These are phyloP conservation scores for Sarcophaga carnaria DNA, from an alignment of 2,888 invertebrate species.

Conservation along the genomic window DNA sequence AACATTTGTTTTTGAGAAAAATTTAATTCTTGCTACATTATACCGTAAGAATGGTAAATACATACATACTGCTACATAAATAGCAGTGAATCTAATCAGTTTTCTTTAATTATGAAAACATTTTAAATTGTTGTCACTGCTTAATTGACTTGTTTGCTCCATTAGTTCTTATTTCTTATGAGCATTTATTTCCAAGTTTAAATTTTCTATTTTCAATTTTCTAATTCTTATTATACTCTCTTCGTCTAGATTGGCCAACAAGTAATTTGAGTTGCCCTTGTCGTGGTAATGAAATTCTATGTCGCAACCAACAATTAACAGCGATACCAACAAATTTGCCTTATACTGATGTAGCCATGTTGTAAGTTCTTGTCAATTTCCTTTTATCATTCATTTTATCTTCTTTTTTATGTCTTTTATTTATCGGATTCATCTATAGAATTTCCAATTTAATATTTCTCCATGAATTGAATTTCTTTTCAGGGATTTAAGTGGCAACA, in stretches of 20 bases:
- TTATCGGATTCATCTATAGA: background rate
- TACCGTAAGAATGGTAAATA: too few species aligned
- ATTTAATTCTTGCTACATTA: background rate
- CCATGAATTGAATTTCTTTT: slow-evolving; percentile 58
- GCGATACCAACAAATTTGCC: slow-evolving; percentile 80
- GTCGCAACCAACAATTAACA: slow-evolving; percentile 80
- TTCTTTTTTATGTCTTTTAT: background rate
- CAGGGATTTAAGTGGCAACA: slow-evolving; percentile 83
- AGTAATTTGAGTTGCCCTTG: slow-evolving; percentile 81
- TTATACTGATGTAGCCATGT: slow-evolving; percentile 77
- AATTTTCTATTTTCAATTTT: background rate
- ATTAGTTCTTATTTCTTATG: background rate
- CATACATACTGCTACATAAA: too few species aligned
- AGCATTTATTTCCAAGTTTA: background rate
- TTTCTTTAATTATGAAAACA: too few species aligned
- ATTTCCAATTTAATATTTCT: background rate
- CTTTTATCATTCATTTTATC: background rate
- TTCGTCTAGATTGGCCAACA: slow-evolving; percentile 53
- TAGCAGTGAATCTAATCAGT: too few species aligned
- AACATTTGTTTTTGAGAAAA: background rate
- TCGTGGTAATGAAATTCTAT: slow-evolving; percentile 81
- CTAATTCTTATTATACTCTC: background rate
- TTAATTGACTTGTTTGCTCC: background rate
- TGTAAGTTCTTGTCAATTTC: slow-evolving; percentile 78
- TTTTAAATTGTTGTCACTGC: too few species aligned